These are phyloP conservation scores for Drosophila putrida DNA, from an alignment of 2,888 invertebrate genomes.

Conservation along the genomic window DNA sequence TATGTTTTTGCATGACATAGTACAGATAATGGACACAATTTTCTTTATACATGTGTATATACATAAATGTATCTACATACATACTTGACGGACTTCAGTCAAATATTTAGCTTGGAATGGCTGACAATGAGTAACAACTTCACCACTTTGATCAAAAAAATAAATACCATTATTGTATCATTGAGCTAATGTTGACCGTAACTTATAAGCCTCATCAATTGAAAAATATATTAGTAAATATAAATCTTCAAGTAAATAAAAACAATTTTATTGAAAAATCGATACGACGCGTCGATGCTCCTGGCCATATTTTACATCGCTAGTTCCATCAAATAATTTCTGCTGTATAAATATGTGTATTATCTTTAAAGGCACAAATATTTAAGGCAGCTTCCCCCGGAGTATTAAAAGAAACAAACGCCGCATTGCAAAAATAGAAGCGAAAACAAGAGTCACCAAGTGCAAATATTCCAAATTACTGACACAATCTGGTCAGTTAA, in stretches of 20 bases:
- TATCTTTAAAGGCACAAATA: neutral
- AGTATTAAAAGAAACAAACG: neutral
- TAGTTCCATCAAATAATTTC: neutral
- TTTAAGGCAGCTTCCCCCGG: neutral
- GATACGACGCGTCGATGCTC: too few species aligned
- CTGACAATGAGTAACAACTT: neutral
- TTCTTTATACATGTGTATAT: neutral
- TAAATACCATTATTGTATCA: neutral
- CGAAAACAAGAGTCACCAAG: neutral
- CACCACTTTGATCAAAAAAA: neutral
- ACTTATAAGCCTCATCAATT: neutral
- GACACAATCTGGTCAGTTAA: constrained; percentile 2
- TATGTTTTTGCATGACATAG: neutral
- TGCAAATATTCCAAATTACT: neutral
- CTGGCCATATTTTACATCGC: neutral
- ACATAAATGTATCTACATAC: neutral
- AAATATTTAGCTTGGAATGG: neutral
- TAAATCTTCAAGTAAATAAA: too few species aligned
- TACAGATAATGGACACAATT: neutral
- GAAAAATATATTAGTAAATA: constrained; percentile 5
- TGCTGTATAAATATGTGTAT: neutral
- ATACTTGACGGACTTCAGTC: constrained; percentile 10
- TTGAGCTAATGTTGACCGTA: too few species aligned
- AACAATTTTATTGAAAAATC: too few species aligned
- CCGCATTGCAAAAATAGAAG: too few species aligned